phyloP scores from a whole-genome alignment of 1,140 invertebrate species.

The Drosophila neocordata region DNA sequence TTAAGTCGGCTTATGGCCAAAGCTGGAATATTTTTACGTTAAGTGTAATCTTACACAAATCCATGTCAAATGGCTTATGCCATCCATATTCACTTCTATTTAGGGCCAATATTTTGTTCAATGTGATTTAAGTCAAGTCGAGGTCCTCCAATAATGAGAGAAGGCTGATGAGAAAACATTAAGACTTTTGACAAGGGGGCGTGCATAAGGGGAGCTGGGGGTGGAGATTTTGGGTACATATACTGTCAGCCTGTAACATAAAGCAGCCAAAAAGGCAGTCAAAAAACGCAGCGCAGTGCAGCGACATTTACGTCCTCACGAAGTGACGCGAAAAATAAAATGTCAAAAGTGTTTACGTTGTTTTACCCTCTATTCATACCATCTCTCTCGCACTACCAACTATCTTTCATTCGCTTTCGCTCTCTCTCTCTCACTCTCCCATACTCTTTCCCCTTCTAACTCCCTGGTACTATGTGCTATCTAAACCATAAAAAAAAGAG shows the following conservation, averaged over 20 bases:
- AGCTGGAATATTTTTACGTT: too few species aligned
- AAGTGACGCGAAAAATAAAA: conserved; percentile 71
- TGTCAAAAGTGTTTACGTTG: conserved; percentile 78
- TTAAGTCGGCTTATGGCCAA: too few species aligned
- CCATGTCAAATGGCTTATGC: too few species aligned
- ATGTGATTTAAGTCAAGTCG: conserved; percentile 35
- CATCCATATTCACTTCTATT: too few species aligned
- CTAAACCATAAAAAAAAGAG: conserved; percentile 59
- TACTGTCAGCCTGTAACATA: conserved; percentile 9
- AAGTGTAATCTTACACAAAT: too few species aligned
- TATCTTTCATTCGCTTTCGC: not conserved
- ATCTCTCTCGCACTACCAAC: not conserved
- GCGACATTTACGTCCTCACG: conserved; percentile 36
- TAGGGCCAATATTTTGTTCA: conserved; percentile 10
- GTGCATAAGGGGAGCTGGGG: not conserved
- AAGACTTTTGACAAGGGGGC: conserved; percentile 2
- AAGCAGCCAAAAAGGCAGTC: conserved; percentile 56
- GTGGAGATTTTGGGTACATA: not conserved
- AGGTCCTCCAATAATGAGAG: conserved; percentile 28
- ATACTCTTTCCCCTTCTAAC: conserved; percentile 16
- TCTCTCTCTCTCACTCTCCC: not conserved
- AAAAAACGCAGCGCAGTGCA: conserved; percentile 51
- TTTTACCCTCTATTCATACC: not conserved
- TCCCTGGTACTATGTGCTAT: conserved; percentile 36
- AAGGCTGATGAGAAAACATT: conserved; percentile 19